Percentiles rank a stretch among this genome's conserved stretches.
These are phyloP conservation scores for Polietes domitor DNA, from an alignment of 2,888 invertebrate genomes.

Conservation along the genomic window DNA sequence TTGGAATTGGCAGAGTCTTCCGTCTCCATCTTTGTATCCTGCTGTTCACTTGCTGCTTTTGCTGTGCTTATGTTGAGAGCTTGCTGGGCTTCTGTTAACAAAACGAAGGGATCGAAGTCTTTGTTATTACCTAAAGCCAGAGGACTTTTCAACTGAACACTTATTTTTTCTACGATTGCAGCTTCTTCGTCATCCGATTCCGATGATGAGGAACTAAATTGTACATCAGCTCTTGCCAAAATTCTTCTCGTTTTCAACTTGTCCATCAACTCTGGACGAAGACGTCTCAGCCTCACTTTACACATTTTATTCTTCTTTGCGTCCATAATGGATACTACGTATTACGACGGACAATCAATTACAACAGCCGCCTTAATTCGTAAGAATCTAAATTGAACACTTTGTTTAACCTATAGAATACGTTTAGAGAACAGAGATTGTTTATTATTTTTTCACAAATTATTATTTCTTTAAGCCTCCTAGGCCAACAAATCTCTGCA, in stretches of 20 bases:
- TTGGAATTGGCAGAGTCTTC: slow-evolving; percentile 29
- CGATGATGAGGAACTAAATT: slow-evolving; percentile 62
- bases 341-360: neutral
- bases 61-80: slow-evolving; percentile 63
- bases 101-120: slow-evolving; percentile 59
- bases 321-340: slow-evolving; percentile 51
- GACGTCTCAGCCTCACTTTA: slow-evolving; percentile 62
- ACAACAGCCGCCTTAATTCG: neutral
- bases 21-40: slow-evolving; percentile 39
- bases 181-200: slow-evolving; percentile 67
- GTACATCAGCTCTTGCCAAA: slow-evolving; percentile 42
- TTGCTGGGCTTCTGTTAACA: slow-evolving; percentile 57
- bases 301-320: slow-evolving; percentile 59
- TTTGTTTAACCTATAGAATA: slow-evolving; percentile 29
- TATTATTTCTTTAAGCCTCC: neutral
- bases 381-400: slow-evolving; percentile 19
- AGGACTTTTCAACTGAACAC: slow-evolving; percentile 65
- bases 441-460: slow-evolving; percentile 6
- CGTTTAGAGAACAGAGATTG: neutral
- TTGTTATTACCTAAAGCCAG: slow-evolving; percentile 66
- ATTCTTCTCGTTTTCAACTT: slow-evolving; percentile 53
- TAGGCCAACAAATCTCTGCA: slow-evolving; percentile 26
- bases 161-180: slow-evolving; percentile 54
- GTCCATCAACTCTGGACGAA: slow-evolving; percentile 58
- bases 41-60: slow-evolving; percentile 40